Conservation (phyloP, 2,888 invertebrate species). For the Orthosia gothica region DNA sequence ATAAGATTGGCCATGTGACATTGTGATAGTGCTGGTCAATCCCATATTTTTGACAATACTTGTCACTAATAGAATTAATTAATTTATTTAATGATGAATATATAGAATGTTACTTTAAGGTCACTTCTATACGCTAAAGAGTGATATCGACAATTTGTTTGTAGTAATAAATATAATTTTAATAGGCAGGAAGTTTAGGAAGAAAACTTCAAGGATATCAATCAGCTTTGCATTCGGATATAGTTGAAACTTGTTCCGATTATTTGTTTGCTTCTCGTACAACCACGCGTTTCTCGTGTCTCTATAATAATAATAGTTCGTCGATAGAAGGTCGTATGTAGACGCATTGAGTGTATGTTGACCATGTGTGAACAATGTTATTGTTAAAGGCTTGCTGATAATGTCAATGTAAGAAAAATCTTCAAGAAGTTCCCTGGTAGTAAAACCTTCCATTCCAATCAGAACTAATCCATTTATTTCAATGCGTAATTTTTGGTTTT, state of each 20-base stretch:
- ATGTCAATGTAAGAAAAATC: conserved; percentile 1
- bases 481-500: too few species aligned
- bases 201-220: conserved; percentile 27
- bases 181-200: conserved; percentile 9
- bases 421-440: background rate
- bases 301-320: background rate
- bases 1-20: background rate
- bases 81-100: too few species aligned
- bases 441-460: too few species aligned
- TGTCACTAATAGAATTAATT: background rate
- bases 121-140: background rate
- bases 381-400: background rate
- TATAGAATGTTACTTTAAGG: background rate
- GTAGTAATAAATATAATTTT: background rate
- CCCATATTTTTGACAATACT: too few species aligned
- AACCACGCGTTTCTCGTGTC: conserved; percentile 37
- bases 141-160: background rate
- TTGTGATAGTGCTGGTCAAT: background rate
- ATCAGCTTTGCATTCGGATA: conserved; percentile 20
- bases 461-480: too few species aligned
- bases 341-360: conserved; percentile 9
- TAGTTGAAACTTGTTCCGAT: conserved; percentile 33
- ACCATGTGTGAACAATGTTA: conserved; percentile 34
- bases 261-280: conserved; percentile 1
- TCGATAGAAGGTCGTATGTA: conserved; percentile 29